These are phyloP conservation scores for Sternarchorhynchus goeldii DNA, from an alignment of 2,797 vertebrate species.

Conservation along the genomic window DNA sequence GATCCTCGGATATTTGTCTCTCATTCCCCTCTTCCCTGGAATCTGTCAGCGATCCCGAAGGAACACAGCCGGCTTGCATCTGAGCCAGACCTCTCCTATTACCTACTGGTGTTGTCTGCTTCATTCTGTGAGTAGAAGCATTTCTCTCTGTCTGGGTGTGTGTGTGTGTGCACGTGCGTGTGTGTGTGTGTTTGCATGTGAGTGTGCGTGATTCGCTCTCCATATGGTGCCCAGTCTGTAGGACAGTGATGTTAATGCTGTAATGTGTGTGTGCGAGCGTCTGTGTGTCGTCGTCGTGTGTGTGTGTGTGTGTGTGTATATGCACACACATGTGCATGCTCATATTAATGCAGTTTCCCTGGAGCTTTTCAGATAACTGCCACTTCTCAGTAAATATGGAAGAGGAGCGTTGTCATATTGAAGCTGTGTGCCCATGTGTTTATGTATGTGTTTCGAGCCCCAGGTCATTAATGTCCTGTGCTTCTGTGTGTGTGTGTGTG, in stretches of 20 bases:
- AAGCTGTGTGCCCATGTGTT: constrained; percentile 16
- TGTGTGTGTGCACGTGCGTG: constrained; percentile 39
- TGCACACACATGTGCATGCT: neutral
- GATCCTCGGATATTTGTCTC: constrained; percentile 48
- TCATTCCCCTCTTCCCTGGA: constrained; percentile 29
- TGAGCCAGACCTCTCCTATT: constrained; percentile 61
- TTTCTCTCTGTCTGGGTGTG: constrained; percentile 26
- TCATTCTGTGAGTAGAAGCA: constrained; percentile 73
- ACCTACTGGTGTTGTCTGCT: constrained; percentile 67
- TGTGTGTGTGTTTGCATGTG: constrained; percentile 38
- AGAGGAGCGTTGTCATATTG: constrained; percentile 9
- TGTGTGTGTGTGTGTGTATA: constrained; percentile 30
- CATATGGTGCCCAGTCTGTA: constrained; percentile 44
- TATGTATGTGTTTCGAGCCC: constrained; percentile 15
- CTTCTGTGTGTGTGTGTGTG: neutral
- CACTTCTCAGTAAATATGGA: neutral
- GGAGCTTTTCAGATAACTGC: neutral
- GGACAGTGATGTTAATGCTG: constrained; percentile 42
- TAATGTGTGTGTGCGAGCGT: constrained; percentile 36
- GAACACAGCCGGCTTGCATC: constrained; percentile 62
- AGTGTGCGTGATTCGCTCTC: constrained; percentile 12
- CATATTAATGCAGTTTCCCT: neutral
- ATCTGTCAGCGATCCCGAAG: constrained; percentile 45
- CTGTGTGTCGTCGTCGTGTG: constrained; percentile 9
- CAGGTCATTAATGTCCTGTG: constrained; percentile 15